Evolutionary conservation across 2,888 invertebrate genomes (phyloP).

Genomic region (Cyrtodaria siliqua): DNA sequence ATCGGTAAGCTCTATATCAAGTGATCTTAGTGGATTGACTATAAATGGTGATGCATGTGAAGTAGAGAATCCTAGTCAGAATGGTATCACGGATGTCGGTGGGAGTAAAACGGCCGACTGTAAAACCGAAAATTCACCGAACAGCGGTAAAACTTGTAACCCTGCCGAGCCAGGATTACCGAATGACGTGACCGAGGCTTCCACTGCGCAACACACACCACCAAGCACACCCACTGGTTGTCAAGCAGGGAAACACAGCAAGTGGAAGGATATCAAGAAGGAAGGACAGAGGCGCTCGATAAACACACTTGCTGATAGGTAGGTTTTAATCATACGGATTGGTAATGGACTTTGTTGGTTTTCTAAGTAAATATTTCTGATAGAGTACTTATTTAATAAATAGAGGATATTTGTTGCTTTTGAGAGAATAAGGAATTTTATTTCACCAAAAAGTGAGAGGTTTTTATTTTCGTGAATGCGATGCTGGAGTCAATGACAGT

Average conservation of each 20-base stretch:
- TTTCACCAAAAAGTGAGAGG: no score
- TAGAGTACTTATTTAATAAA: no score
- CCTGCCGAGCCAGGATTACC: no score
- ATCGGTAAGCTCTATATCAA: slow-evolving; percentile 28
- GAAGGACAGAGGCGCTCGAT: slow-evolving; percentile 65
- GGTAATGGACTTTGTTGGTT: no score
- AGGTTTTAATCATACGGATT: no score
- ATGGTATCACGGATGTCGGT: not conserved
- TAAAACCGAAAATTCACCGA: not conserved
- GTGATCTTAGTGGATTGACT: slow-evolving; percentile 28
- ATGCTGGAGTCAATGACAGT: no score
- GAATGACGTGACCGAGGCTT: not conserved
- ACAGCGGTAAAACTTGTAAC: not conserved
- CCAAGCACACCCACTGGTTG: not conserved
- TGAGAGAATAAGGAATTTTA: no score
- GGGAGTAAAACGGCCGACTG: not conserved
- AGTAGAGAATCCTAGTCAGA: no score
- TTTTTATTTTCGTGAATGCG: no score
- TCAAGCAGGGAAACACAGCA: slow-evolving; percentile 11
- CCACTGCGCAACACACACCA: not conserved
- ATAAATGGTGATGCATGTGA: slow-evolving; percentile 10
- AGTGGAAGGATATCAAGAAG: slow-evolving; percentile 50
- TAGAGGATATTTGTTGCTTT: no score
- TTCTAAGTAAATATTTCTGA: no score
- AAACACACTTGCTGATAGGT: slow-evolving; percentile 63